Evolutionary conservation across 2,113 vertebrate genomes (phyloP).

Genomic region (Catagonus wagneri): DNA sequence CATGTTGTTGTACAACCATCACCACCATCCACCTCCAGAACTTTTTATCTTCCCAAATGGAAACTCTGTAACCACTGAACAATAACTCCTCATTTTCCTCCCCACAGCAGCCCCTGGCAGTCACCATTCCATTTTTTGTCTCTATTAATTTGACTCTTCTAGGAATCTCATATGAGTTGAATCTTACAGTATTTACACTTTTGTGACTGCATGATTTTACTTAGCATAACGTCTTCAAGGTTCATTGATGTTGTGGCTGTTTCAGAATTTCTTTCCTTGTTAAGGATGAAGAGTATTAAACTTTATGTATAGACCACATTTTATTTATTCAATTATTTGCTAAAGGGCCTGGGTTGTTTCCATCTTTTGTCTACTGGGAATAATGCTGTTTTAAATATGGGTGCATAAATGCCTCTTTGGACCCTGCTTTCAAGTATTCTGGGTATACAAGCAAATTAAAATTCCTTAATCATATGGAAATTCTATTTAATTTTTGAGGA

Average conservation of each 20-base stretch:
- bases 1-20: not conserved
- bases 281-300: not conserved
- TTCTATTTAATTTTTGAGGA: not conserved
- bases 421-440: not conserved
- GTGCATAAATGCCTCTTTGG: not conserved
- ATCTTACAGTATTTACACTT: not conserved
- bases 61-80: not conserved
- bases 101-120: not conserved
- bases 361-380: not conserved
- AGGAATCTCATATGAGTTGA: not conserved
- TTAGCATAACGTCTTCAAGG: fast-evolving
- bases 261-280: not conserved
- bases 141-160: not conserved
- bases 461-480: not conserved
- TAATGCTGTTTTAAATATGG: not conserved
- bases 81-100: not conserved
- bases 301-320: not conserved
- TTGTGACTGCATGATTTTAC: not conserved
- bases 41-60: not conserved
- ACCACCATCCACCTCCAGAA: not conserved
- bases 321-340: not conserved
- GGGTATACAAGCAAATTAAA: not conserved
- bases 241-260: not conserved
- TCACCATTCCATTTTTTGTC: not conserved
- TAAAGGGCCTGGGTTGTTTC: not conserved